Conservation (phyloP, 2,797 vertebrate species). For the Nyctibius grandis region DNA sequence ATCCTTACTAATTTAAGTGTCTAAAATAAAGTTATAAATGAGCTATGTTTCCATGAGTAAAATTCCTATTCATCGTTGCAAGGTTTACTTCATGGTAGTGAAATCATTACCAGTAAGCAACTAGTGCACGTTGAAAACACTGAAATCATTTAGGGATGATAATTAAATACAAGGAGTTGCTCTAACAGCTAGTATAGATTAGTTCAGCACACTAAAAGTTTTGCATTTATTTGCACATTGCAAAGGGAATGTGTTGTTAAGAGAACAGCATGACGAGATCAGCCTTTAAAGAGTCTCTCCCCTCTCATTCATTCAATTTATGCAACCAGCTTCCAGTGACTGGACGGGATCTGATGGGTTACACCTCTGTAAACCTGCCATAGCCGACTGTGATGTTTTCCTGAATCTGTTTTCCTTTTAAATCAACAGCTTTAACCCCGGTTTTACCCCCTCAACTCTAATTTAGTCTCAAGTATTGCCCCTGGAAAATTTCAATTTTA, state of each 20-base stretch:
- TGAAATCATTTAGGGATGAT: not conserved
- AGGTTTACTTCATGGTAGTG: not conserved
- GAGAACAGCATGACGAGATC: not conserved
- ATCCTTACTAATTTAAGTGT: not conserved
- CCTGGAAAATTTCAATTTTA: not conserved
- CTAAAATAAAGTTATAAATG: not conserved
- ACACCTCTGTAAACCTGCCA: not conserved
- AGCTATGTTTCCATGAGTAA: conserved; percentile 35
- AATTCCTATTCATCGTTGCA: not conserved
- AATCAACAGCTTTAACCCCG: not conserved
- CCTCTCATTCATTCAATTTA: not conserved
- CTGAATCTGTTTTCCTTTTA: not conserved
- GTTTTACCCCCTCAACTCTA: not conserved
- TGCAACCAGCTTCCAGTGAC: not conserved
- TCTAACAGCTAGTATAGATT: not conserved
- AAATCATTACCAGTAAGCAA: not conserved
- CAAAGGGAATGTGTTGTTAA: not conserved
- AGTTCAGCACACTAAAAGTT: not conserved
- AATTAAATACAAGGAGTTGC: not conserved
- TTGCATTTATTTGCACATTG: not conserved
- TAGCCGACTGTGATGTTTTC: not conserved
- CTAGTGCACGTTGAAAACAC: not conserved
- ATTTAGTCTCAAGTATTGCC: not conserved
- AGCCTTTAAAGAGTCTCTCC: not conserved
- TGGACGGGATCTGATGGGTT: accelerated